Conservation (phyloP, 64 coral and sea anemone genomes). For the Montipora sp. region DNA sequence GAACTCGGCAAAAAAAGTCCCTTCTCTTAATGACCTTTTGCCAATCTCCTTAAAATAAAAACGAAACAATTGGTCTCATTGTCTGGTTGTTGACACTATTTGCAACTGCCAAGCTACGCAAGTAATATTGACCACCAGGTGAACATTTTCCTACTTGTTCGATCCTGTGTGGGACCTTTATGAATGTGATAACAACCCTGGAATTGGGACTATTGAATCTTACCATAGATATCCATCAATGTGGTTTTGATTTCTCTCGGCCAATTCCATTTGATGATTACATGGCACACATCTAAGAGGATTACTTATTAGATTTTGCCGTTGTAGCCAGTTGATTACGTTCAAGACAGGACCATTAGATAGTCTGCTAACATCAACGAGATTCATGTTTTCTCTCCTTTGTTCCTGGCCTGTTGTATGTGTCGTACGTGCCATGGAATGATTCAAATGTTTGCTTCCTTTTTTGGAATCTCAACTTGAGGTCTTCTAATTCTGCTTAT, state of each 20-base stretch:
- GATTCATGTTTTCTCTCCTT: no score
- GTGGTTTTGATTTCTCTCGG: slow-evolving; percentile 1
- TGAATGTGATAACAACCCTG: no score
- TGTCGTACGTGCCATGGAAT: no score
- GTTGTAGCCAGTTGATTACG: slow-evolving; percentile 7
- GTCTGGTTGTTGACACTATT: no score
- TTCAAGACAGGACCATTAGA: neutral
- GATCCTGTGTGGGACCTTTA: neutral
- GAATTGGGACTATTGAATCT: neutral
- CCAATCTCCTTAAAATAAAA: neutral
- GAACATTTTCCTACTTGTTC: neutral
- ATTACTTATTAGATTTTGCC: neutral
- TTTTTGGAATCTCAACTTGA: no score
- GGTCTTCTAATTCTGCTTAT: no score
- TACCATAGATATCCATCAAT: slow-evolving; percentile 41
- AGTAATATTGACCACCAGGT: no score
- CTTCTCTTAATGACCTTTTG: neutral
- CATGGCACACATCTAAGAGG: slow-evolving; percentile 16
- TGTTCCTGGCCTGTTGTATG: no score
- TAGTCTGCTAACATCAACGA: no score
- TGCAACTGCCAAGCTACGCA: no score
- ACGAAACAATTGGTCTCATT: no score
- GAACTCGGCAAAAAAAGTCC: slow-evolving; percentile 13
- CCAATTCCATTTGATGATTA: slow-evolving; percentile 24
- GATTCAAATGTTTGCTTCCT: no score